Evolutionary conservation across 2,113 vertebrate species (phyloP), one percentile per base, ranked within the genome.

Genomic region (Larimichthys polyactis): DNA sequence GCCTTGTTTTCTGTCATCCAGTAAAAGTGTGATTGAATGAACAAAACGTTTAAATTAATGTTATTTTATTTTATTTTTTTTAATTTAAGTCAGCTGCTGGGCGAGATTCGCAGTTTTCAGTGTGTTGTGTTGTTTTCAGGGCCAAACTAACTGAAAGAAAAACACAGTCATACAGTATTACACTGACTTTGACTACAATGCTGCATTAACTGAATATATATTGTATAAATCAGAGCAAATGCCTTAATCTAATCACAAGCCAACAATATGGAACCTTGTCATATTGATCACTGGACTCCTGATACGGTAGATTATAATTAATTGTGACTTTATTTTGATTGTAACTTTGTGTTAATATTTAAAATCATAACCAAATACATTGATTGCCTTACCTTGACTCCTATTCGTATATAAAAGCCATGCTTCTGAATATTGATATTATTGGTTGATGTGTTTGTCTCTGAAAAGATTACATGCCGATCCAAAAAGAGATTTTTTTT

Each of bases 201-300:
- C 87, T 88, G 87, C 89, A 90, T 62, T 32, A 67, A 72, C 3
- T 60, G 12, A 68, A 64, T 20, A 71, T 19, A 29, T 40, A 48
- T 36, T 20, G 58, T 19, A 29, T 40, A 48, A 27, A 64, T 59
- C 58, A 58, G 59, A 52, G 43, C 75, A 72, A 79, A 87, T 48
- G 85, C 82, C 87, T 89, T 89, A 91, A 89, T 62, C 66, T 57
- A 78, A 46, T 71, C 52, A 71, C 24, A 60, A 7, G 15, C 62
- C 48, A 70, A 54, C 29, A 66, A 15, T 54, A 71, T 64, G 43
- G 58, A 72, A 65, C 46, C 64, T 77, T 58, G 78, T 74, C 8
- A 64, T 15, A 10, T 43, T 58, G 7, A 65, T 71, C 54, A 71
- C 16, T 51, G 8, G 49, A 63, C 15, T 81, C 22, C 14, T 59